phyloP scores from a whole-genome alignment of 30 jellyfish, hydroid and myxozoan genomes.

The Mastigias papua region DNA sequence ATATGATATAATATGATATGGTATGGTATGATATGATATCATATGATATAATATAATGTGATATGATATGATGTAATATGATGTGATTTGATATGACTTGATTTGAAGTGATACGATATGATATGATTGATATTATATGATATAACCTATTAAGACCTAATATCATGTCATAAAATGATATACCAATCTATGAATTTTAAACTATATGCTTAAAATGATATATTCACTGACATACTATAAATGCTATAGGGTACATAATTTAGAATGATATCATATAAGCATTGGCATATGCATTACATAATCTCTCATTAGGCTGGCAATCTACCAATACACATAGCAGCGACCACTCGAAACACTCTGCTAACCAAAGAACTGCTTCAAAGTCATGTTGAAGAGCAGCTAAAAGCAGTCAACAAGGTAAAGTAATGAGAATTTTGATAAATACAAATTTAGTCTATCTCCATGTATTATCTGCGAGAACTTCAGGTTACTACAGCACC shows the following conservation, averaged over 20 bases:
- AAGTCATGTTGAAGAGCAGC: slow-evolving; percentile 84
- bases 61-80: not conserved
- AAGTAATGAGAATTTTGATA: not conserved
- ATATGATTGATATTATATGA: not conserved
- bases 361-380: slow-evolving; percentile 75
- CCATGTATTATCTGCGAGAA: no score
- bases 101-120: not conserved
- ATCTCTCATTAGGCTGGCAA: slow-evolving; percentile 90
- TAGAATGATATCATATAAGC: no score
- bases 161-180: not conserved
- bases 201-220: not conserved
- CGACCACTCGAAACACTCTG: slow-evolving; percentile 72
- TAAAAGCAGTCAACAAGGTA: slow-evolving; percentile 82
- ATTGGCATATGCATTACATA: no score
- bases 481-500: no score
- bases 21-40: no score
- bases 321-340: slow-evolving; percentile 88
- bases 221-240: no score
- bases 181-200: no score
- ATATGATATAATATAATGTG: no score
- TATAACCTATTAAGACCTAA: not conserved
- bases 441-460: no score
- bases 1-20: no score
- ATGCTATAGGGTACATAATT: no score
- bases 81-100: not conserved